Percentiles rank a stretch among this genome's conserved stretches.
Evolutionary conservation across 1,140 invertebrate species (phyloP).

Genomic region (Gonatopus flavifemur): DNA sequence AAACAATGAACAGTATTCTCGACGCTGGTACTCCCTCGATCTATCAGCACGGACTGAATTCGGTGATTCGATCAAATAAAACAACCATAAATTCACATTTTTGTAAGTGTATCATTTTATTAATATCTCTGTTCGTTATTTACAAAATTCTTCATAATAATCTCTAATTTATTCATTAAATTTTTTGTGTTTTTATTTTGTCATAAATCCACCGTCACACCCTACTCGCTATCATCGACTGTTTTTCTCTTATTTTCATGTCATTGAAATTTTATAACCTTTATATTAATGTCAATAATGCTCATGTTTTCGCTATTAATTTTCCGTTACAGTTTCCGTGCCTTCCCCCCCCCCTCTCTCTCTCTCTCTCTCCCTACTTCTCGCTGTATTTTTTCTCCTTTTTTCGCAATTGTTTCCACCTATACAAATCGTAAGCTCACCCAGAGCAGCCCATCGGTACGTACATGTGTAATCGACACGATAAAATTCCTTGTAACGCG

Average conservation of each 20-base stretch:
- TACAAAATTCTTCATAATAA: conserved; percentile 60
- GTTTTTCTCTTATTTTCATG: conserved; percentile 21
- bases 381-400: no score
- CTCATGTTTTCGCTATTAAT: no score
- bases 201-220: conserved; percentile 45
- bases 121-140: conserved; percentile 58
- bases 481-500: no score
- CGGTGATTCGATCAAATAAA: no score
- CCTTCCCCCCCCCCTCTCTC: not conserved
- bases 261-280: conserved; percentile 17
- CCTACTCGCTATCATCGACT: conserved; percentile 47
- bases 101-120: conserved; percentile 56
- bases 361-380: not conserved
- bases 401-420: no score
- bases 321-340: no score
- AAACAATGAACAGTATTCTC: no score
- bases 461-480: not conserved
- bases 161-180: conserved; percentile 47
- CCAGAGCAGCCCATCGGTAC: not conserved
- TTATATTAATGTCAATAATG: conserved; percentile 17
- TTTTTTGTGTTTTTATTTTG: conserved; percentile 22
- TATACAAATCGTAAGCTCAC: no score
- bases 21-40: no score
- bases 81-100: no score
- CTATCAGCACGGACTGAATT: no score